Evolutionary conservation across 37 sponge, comb jelly and placozoan species (phyloP), one percentile per base, ranked within the genome.

Genomic region (Aphrocallistes beatrix): DNA sequence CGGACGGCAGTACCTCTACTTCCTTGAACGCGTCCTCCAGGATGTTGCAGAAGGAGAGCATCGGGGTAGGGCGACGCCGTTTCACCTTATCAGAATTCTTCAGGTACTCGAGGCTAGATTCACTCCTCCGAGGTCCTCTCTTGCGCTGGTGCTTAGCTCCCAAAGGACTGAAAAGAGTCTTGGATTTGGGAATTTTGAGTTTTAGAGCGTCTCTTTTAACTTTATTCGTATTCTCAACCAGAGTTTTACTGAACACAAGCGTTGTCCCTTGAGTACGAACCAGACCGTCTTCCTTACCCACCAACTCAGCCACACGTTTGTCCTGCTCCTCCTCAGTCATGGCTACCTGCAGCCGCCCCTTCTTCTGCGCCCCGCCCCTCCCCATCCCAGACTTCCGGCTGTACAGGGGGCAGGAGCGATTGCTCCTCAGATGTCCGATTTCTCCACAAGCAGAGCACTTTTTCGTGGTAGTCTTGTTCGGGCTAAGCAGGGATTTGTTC

Each of bases 351-450:
- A 51, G 17, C 17, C 75, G 25, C 6, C 17, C n/a, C 39, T 23
- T 51, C 36, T 45, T 36, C 1, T 38, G 81, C n/a, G 48, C 39
- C 25, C 51, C 51, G 23, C 39, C 81, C 38, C 38, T 23, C 36
- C 25, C 34, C 8, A 82, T 85, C 16, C 90, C 86, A 23, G 92
- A 88, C 36, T 84, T 90, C 51, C 91, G 89, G 51, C 90, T 91
- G 90, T 91, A 98, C 87, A 88, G 90, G 50, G 94, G 93, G 87
- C 99, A 98, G 90, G 95, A 92, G 51, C 93, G 91, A 90, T 98
- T 98, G 39, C 96, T 98, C 90, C 95, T 95, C 99, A 98, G 95
- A 91, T 98, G 99, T 0, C 99, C 99, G 30, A 81, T 82, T 82
- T 94, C 91, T 8, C 99, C 99, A 91, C 99, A 98, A 1, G 99